Evolutionary conservation across 2,888 invertebrate species (phyloP).

Genomic region (Noctua fimbriata): DNA sequence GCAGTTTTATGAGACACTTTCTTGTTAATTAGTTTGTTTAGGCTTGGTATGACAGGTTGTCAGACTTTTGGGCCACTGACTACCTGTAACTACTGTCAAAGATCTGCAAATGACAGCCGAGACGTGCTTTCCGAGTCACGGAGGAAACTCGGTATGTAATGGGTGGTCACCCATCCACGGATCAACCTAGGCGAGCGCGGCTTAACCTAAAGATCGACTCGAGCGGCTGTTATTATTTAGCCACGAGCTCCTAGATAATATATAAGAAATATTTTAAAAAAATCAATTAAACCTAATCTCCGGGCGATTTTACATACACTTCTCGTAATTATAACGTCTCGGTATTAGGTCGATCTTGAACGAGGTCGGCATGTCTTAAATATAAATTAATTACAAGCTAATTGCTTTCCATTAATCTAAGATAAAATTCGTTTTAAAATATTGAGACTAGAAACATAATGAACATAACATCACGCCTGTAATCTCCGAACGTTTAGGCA

Average conservation of each 20-base stretch:
- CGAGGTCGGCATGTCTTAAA: constrained; percentile 2
- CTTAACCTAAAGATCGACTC: too few species aligned
- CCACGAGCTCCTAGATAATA: neutral
- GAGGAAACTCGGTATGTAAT: too few species aligned
- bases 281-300: neutral
- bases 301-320: neutral
- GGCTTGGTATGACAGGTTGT: too few species aligned
- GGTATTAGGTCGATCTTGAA: constrained; percentile 18
- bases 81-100: too few species aligned
- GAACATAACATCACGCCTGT: neutral
- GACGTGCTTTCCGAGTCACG: too few species aligned
- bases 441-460: neutral
- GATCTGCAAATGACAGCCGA: too few species aligned
- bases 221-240: too few species aligned
- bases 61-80: too few species aligned
- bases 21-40: too few species aligned
- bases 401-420: constrained; percentile 16
- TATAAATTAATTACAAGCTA: constrained; percentile 29
- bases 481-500: neutral
- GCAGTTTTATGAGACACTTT: too few species aligned
- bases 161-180: too few species aligned
- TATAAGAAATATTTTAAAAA: neutral
- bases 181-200: too few species aligned
- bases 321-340: constrained; percentile 19
- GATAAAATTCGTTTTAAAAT: neutral